Percentiles rank a stretch among this genome's conserved stretches.
Conservation (phyloP, 1,140 invertebrate genomes). For the Papilio polytes region DNA sequence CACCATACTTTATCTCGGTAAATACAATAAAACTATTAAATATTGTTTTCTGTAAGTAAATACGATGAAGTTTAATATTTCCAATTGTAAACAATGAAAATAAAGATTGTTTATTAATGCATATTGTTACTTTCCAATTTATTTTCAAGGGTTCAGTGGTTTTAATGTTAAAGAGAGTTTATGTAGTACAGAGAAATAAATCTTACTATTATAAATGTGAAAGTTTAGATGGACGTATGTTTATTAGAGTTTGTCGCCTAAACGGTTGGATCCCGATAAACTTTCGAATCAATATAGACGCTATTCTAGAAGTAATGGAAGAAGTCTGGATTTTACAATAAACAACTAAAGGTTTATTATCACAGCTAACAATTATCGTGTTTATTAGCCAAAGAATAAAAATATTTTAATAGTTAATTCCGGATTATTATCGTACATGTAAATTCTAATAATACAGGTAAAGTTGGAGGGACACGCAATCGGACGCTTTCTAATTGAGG, state of each 20-base stretch:
- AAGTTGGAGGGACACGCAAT: slow-evolving; percentile 19
- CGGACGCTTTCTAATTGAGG: not conserved
- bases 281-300: too few species aligned
- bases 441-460: not conserved
- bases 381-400: not conserved
- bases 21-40: not conserved
- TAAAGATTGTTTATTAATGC: too few species aligned
- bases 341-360: not conserved
- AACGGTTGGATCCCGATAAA: too few species aligned
- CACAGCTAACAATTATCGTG: not conserved
- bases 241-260: too few species aligned
- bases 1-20: not conserved
- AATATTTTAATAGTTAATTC: not conserved
- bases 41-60: not conserved
- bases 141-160: too few species aligned
- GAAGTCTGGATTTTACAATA: too few species aligned
- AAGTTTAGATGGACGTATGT: too few species aligned
- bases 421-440: not conserved
- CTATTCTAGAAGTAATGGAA: too few species aligned
- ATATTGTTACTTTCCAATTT: too few species aligned
- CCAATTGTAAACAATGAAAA: not conserved
- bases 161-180: too few species aligned
- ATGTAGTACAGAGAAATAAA: too few species aligned
- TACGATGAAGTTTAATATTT: not conserved
- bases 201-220: too few species aligned